Percentiles rank a stretch among this genome's conserved stretches.
Conservation (phyloP, 1,140 invertebrate genomes). For the Pemphigus obesinymphae region DNA sequence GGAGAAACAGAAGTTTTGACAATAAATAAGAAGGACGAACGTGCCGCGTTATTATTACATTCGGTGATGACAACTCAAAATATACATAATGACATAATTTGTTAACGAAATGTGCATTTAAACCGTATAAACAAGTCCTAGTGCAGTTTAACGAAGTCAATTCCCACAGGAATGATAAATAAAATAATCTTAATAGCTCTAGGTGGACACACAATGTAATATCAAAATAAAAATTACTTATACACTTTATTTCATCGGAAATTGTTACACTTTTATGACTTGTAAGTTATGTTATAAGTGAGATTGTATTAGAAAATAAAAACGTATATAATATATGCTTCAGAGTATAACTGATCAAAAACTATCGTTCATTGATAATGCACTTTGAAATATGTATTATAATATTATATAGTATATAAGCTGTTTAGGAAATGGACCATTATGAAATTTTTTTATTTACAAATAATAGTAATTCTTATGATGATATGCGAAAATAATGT, state of each 20-base stretch:
- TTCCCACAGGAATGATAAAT: background rate
- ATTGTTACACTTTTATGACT: no score
- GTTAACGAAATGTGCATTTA: no score
- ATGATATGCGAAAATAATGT: background rate
- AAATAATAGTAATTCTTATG: background rate
- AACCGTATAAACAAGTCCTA: background rate
- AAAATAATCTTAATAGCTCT: background rate
- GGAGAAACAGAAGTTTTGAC: background rate
- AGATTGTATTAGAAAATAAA: no score
- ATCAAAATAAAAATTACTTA: background rate
- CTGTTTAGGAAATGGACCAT: no score
- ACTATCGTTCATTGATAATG: background rate
- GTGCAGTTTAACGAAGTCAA: background rate
- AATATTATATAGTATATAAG: no score
- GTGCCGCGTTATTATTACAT: background rate
- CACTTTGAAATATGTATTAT: no score
- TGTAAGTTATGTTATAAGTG: no score
- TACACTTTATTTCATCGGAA: background rate
- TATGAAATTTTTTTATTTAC: no score
- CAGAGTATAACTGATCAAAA: background rate
- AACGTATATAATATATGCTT: no score
- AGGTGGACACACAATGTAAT: background rate
- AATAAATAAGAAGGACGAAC: background rate
- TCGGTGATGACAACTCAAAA: background rate
- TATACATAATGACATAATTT: background rate